phyloP scores from a whole-genome alignment of 23 tunicate species.

The Trididemnum miniatum region DNA sequence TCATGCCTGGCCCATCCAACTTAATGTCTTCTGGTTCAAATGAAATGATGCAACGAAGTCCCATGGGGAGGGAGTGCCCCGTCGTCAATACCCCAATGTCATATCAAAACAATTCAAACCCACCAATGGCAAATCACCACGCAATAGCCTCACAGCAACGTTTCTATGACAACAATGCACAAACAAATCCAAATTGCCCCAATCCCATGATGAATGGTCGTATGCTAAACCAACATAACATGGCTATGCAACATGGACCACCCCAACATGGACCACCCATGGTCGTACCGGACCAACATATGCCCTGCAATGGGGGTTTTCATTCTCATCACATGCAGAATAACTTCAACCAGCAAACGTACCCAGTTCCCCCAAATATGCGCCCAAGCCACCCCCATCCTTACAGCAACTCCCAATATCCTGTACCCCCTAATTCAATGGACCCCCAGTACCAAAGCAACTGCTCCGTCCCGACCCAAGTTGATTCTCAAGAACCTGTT shows the following conservation, averaged over 20 bases:
- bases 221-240: not conserved
- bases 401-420: slow-evolving; percentile 10
- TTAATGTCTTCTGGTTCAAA: not conserved
- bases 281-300: not conserved
- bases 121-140: slow-evolving; percentile 4
- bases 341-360: not conserved
- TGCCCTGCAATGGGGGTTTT: not conserved
- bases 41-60: not conserved
- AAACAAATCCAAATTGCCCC: not conserved
- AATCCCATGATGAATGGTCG: not conserved
- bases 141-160: not conserved
- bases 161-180: not conserved
- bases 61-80: not conserved
- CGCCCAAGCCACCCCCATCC: not conserved
- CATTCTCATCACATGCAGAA: not conserved
- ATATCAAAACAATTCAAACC: not conserved
- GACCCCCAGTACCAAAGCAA: not conserved
- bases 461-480: not conserved
- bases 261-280: not conserved
- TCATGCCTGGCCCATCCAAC: no score
- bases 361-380: not conserved
- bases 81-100: not conserved
- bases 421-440: not conserved
- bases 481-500: not conserved
- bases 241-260: not conserved